Evolutionary conservation across 1,140 invertebrate species (phyloP).

Genomic region (Brachionus calyciflorus): DNA sequence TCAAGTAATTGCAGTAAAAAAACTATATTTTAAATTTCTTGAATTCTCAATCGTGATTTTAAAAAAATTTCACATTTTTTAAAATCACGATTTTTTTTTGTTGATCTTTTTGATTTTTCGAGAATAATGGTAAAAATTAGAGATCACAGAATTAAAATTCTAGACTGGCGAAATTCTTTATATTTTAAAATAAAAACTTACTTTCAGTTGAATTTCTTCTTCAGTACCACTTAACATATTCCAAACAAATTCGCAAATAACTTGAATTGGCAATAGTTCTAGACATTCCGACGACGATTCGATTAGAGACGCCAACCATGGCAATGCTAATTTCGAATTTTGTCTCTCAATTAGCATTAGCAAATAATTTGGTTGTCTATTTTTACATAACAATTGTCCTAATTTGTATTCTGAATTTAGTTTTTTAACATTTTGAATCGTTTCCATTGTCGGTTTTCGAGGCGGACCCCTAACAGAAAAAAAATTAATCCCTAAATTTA

Average conservation of each 20-base stretch:
- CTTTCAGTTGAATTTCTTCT: conserved; percentile 14
- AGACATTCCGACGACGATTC: conserved; percentile 80
- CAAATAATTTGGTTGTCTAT: conserved; percentile 83
- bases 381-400: conserved; percentile 83
- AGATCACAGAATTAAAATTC: no score
- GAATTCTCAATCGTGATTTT: no score
- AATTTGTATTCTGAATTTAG: conserved; percentile 75
- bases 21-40: no score
- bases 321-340: conserved; percentile 70
- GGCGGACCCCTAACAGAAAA: conserved; percentile 66
- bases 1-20: no score
- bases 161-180: no score
- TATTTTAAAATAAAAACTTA: neutral
- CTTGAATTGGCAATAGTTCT: conserved; percentile 84
- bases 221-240: conserved; percentile 15
- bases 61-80: no score
- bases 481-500: neutral
- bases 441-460: conserved; percentile 71
- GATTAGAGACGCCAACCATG: conserved; percentile 90
- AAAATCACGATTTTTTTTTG: no score
- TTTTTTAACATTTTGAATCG: conserved; percentile 76
- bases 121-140: no score
- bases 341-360: conserved; percentile 86
- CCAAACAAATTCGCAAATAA: conserved; percentile 84
- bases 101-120: no score